phyloP scores from a whole-genome alignment of 2,113 vertebrate species.

The Leiothrix lutea region DNA sequence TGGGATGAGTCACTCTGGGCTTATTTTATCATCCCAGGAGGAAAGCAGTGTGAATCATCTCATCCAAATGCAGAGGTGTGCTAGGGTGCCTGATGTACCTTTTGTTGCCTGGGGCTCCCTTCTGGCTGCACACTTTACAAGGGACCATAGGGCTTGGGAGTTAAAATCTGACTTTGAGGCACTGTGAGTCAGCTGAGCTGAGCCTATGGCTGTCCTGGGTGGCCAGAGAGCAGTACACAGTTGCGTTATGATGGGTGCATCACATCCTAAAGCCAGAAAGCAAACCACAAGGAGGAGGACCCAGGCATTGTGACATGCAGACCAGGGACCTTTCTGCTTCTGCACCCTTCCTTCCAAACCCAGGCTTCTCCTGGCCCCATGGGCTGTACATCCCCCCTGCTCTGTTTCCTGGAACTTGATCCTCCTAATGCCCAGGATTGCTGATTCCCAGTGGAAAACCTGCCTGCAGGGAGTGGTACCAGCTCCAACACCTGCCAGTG shows the following conservation, averaged over 20 bases:
- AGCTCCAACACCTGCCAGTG: rapidly evolving
- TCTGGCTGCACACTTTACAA: neutral
- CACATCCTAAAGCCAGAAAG: neutral
- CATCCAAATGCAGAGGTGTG: neutral
- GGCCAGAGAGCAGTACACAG: neutral
- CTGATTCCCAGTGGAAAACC: neutral
- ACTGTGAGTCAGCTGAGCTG: neutral
- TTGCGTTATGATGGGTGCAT: rapidly evolving
- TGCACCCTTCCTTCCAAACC: neutral
- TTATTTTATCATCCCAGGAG: neutral
- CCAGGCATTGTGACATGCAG: rapidly evolving
- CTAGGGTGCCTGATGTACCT: neutral
- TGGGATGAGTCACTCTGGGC: neutral
- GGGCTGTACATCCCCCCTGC: neutral
- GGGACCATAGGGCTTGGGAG: neutral
- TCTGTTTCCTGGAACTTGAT: neutral
- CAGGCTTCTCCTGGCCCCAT: neutral
- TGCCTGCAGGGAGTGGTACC: neutral
- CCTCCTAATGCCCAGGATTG: neutral
- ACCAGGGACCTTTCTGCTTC: neutral
- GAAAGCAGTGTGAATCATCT: neutral
- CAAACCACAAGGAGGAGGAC: neutral
- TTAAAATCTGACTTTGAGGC: neutral
- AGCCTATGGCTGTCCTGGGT: neutral
- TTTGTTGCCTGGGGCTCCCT: neutral